Base-by-base conservation (phyloP, 2,888 invertebrate genomes). In the Lysandra coridon region DNA sequence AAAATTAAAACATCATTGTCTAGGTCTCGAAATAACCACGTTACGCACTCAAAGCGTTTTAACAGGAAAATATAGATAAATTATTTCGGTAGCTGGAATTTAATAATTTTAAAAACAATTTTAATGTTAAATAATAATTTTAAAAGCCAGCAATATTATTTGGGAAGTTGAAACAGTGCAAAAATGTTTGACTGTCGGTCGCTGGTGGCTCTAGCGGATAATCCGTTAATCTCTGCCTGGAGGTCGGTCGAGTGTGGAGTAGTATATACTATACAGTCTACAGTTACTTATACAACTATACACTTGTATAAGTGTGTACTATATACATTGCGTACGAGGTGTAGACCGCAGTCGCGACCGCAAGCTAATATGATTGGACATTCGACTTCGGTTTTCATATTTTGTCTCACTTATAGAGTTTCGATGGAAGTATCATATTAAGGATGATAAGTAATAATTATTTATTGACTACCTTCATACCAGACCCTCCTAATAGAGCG, bases 141-240 rank as follows among this genome's bases (percentile, higher is more conserved):
- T 64, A 30, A 64, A 30, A 30, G 30, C 64, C 2, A 64, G 64
- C 12, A 64, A 33, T 69, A 33, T 33, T 69, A 69, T 69, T 69
- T 69, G 69, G 1, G 6, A 33, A 69, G 69, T 37, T 37, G 14
- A 17, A 37, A 14, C 33, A 14, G 12, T 33, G 14, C 30, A 30
- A 69, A 69, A 69, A 33, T 69, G 33, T 69, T 69, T 69, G 69
- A 69, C 33, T 4, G 57, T 57, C 33, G 23, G 14, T 17, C 74
- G 44, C 5, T 37, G 69, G 33, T 37, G 6, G 76, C 4, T 17
- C 49, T 76, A 33, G 76, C 33, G 78, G 75, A 73, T 78, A 60
- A 57, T 40, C 79, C 80, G 81, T 80, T 80, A 80, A 81, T 80
- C 79, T 75, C 75, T 60, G 79, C 73, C 80, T 79, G 79, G 81